phyloP scores from a whole-genome alignment of 2,113 vertebrate genomes.

The Dromas ardeola region DNA sequence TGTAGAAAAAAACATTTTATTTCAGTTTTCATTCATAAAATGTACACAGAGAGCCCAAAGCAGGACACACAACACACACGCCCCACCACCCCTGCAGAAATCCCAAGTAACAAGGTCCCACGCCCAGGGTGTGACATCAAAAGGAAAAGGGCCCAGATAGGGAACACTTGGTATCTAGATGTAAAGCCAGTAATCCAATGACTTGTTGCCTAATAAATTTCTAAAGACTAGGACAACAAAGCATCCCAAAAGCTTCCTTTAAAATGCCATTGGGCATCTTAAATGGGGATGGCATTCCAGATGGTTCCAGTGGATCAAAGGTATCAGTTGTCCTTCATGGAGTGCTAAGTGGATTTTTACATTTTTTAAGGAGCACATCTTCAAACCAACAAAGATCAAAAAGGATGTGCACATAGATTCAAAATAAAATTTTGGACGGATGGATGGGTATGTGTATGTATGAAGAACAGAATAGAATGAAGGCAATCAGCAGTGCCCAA shows the following conservation, averaged over 20 bases:
- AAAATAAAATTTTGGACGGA: not conserved
- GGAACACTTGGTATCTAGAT: not conserved
- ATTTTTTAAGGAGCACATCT: not conserved
- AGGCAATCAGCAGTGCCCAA: not conserved
- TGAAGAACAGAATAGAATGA: not conserved
- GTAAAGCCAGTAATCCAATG: not conserved
- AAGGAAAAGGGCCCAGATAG: not conserved
- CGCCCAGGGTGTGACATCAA: not conserved
- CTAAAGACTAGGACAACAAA: not conserved
- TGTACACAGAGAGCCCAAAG: not conserved
- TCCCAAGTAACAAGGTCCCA: not conserved
- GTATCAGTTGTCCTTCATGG: not conserved
- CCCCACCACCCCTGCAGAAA: not conserved
- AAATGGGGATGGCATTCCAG: not conserved
- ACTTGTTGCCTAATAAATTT: not conserved
- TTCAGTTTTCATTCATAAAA: not conserved
- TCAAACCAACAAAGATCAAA: not conserved
- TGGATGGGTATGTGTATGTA: not conserved
- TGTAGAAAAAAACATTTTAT: not conserved
- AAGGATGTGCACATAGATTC: not conserved
- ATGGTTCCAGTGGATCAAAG: not conserved
- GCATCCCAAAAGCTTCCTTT: not conserved
- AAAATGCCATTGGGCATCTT: not conserved
- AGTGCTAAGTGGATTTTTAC: not conserved
- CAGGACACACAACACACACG: not conserved